These are phyloP conservation scores for Ceuthmochares aereus DNA, from an alignment of 2,113 vertebrate species.

Conservation along the genomic window DNA sequence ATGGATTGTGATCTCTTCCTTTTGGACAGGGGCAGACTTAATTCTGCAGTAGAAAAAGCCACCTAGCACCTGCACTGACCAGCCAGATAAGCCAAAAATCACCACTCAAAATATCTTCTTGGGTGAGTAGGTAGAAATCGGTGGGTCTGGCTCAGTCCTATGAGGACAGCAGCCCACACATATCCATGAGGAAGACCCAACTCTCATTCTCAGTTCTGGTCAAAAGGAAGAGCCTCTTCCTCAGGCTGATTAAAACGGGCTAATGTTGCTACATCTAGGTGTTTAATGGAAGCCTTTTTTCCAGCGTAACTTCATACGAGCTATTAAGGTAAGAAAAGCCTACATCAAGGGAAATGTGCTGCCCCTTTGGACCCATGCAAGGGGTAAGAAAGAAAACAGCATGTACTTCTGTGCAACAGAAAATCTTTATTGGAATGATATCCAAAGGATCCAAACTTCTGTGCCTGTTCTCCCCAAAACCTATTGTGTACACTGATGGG, in stretches of 20 bases:
- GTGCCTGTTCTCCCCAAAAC: neutral
- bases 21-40: neutral
- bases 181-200: neutral
- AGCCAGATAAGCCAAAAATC: neutral
- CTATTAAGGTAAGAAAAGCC: neutral
- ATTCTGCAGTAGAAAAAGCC: neutral
- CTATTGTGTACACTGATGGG: neutral
- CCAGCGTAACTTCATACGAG: neutral
- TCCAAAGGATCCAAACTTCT: slow-evolving; percentile 5
- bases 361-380: neutral
- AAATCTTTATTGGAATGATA: slow-evolving; percentile 63
- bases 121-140: neutral
- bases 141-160: neutral
- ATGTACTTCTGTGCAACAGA: slow-evolving; percentile 36
- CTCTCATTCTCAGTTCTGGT: neutral
- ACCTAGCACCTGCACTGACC: neutral
- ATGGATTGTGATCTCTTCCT: neutral
- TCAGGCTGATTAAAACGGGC: neutral
- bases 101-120: neutral
- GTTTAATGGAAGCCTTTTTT: neutral
- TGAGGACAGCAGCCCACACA: neutral
- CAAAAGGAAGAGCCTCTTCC: neutral
- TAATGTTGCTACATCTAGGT: neutral
- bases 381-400: neutral
- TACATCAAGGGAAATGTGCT: neutral